Evolutionary conservation across 2,797 vertebrate species (phyloP).

Genomic region (Glyptemys insculpta): DNA sequence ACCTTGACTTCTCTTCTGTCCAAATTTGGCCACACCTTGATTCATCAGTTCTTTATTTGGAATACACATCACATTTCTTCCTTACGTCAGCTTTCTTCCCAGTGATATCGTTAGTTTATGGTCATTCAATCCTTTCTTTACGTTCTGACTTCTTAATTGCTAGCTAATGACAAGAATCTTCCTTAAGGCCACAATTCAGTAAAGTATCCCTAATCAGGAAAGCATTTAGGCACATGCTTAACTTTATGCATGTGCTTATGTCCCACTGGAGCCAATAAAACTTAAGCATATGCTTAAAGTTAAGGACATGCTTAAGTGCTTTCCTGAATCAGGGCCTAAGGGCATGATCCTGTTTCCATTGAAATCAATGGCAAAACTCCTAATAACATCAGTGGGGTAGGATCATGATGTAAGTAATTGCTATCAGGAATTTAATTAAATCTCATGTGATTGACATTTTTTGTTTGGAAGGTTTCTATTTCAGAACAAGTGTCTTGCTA

Average conservation of each 20-base stretch:
- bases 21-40: conserved; percentile 48
- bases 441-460: conserved; percentile 67
- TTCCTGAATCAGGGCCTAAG: neutral
- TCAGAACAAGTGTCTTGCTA: conserved; percentile 75
- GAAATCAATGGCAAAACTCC: conserved; percentile 52
- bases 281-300: neutral
- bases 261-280: neutral
- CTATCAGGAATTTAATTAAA: conserved; percentile 69
- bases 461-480: conserved; percentile 75
- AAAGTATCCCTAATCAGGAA: neutral
- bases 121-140: conserved; percentile 64
- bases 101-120: conserved; percentile 62
- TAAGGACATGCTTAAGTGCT: accelerated
- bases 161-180: neutral
- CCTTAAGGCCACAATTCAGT: neutral
- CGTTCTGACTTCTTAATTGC: neutral
- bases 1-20: conserved; percentile 42
- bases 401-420: conserved; percentile 66
- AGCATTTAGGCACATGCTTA: neutral
- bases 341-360: conserved; percentile 42
- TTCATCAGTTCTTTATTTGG: conserved; percentile 77
- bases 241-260: neutral
- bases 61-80: conserved; percentile 68
- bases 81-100: conserved; percentile 64
- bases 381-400: conserved; percentile 52